Conservation (phyloP, 2,113 vertebrate genomes). For the Athene cunicularia region DNA sequence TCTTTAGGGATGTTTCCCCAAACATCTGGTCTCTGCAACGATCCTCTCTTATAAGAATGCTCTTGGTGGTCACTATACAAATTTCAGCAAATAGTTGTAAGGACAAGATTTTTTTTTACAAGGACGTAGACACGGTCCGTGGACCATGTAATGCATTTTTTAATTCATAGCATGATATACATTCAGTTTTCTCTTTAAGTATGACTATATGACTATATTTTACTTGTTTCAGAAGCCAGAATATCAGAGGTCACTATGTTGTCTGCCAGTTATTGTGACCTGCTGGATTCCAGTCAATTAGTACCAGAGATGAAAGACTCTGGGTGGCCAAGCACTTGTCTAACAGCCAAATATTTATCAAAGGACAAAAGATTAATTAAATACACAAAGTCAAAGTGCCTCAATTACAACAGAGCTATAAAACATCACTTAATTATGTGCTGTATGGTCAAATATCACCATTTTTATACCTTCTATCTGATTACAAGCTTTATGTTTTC, state of each 20-base stretch:
- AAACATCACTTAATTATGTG: neutral
- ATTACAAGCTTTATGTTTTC: neutral
- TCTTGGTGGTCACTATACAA: neutral
- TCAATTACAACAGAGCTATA: neutral
- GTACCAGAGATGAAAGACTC: neutral
- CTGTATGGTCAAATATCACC: neutral
- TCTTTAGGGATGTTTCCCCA: neutral
- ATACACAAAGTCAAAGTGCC: neutral
- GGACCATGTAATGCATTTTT: neutral
- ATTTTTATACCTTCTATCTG: neutral
- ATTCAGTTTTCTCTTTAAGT: neutral
- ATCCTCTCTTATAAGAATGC: neutral
- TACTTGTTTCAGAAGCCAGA: neutral
- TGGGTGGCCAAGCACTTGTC: neutral
- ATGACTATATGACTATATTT: neutral
- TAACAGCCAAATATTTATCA: constrained; percentile 10
- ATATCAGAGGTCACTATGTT: neutral
- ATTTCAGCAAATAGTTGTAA: neutral
- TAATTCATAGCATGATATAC: neutral
- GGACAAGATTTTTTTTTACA: neutral
- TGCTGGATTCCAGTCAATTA: constrained; percentile 27
- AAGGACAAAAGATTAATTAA: constrained; percentile 39
- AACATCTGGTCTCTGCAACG: neutral
- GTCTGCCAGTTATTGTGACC: neutral
- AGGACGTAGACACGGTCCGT: neutral